Conservation (phyloP, 2,888 invertebrate species). For the Polyommatus icarus region DNA sequence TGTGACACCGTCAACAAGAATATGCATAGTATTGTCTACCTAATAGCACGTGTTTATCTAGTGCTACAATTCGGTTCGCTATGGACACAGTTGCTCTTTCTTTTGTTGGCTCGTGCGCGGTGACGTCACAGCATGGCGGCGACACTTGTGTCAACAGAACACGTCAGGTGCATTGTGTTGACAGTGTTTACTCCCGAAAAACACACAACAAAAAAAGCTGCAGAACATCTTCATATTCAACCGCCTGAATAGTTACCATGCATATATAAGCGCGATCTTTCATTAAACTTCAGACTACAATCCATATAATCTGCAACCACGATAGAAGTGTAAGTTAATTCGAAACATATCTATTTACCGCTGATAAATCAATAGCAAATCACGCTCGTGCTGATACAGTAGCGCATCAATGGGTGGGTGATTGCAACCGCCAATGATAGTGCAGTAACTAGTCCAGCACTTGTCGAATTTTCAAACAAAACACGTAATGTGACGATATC, state of each 20-base stretch:
- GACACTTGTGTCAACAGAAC: not conserved
- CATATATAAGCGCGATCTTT: not conserved
- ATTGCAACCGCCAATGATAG: too few relatives aligned
- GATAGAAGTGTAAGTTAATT: not conserved
- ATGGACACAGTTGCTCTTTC: not conserved
- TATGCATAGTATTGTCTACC: too few relatives aligned
- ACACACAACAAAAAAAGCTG: not conserved
- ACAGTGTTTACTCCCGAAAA: not conserved
- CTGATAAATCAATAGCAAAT: too few relatives aligned
- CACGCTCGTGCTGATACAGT: too few relatives aligned
- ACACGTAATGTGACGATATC: too few relatives aligned
- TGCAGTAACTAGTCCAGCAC: too few relatives aligned
- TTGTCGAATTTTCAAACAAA: too few relatives aligned
- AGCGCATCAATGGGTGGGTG: too few relatives aligned
- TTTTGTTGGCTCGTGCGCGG: slow-evolving; percentile 4
- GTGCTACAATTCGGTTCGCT: not conserved
- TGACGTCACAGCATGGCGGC: slow-evolving; percentile 12
- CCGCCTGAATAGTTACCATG: not conserved
- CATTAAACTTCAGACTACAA: too few relatives aligned
- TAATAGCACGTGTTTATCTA: not conserved
- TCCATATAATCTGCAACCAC: not conserved
- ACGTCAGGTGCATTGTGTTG: slow-evolving; percentile 7
- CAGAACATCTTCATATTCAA: not conserved
- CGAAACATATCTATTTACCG: too few relatives aligned
- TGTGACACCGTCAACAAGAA: too few relatives aligned